These are phyloP conservation scores for Myrmecobius fasciatus DNA, from an alignment of 2,113 vertebrate species.

Conservation along the genomic window DNA sequence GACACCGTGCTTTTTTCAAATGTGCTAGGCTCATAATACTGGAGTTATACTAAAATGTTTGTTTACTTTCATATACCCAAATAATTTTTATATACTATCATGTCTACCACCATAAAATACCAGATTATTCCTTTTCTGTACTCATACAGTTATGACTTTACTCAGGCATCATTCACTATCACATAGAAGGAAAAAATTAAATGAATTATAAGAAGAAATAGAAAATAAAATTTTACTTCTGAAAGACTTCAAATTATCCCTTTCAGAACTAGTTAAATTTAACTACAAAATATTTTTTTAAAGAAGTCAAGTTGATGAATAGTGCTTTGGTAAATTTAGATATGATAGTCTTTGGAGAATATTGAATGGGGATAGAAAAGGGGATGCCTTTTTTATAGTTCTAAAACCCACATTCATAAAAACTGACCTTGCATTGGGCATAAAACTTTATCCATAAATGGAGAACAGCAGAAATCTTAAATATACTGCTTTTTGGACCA, in stretches of 20 bases:
- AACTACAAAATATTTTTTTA: background rate
- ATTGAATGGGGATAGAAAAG: background rate
- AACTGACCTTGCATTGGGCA: background rate
- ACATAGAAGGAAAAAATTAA: background rate
- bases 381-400: background rate
- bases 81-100: background rate
- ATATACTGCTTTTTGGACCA: background rate
- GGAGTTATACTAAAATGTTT: too few species aligned
- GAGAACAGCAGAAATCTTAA: background rate
- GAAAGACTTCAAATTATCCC: background rate
- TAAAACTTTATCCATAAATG: background rate
- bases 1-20: too few species aligned
- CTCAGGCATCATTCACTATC: background rate
- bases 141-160: background rate
- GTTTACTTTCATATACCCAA: background rate
- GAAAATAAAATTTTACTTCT: background rate
- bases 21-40: too few species aligned
- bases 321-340: background rate
- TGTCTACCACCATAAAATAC: background rate
- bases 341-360: background rate
- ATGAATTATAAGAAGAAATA: background rate
- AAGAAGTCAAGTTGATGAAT: background rate
- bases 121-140: too few species aligned
- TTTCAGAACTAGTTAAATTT: background rate
- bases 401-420: background rate